Evolutionary conservation across 1,140 invertebrate genomes (phyloP).

Genomic region (Eumeta japonica): DNA sequence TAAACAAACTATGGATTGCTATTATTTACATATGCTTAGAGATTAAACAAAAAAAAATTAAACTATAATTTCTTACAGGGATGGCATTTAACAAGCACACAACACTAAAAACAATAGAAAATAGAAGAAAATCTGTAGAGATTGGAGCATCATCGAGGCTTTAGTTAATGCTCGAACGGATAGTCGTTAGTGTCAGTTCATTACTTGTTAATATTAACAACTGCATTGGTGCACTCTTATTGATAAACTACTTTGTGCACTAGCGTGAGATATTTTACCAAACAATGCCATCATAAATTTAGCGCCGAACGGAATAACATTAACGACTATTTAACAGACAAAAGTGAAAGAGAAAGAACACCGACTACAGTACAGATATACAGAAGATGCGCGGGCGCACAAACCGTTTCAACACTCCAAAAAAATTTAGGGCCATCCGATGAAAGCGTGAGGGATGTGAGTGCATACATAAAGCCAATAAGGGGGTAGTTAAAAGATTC

Average conservation of each 20-base stretch:
- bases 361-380: conserved; percentile 42
- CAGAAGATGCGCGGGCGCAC: conserved; percentile 20
- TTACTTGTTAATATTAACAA: too few relatives aligned
- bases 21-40: not conserved
- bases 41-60: conserved; percentile 1
- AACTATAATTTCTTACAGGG: conserved; percentile 5
- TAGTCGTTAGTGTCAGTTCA: too few relatives aligned
- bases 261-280: too few relatives aligned
- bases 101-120: not conserved
- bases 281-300: too few relatives aligned
- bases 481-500: too few relatives aligned
- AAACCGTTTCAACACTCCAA: conserved; percentile 3
- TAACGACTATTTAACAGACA: too few relatives aligned
- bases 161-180: too few relatives aligned
- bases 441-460: conserved; percentile 5
- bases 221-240: too few relatives aligned
- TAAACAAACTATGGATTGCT: conserved; percentile 22
- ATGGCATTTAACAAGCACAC: conserved; percentile 8
- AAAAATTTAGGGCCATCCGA: not conserved
- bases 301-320: not conserved
- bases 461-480: conserved; percentile 33
- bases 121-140: not conserved
- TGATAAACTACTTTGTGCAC: too few relatives aligned
- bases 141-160: too few relatives aligned
- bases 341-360: conserved; percentile 56